These are phyloP conservation scores for Osmerus eperlanus DNA, from an alignment of 2,113 vertebrate species.

Conservation along the genomic window DNA sequence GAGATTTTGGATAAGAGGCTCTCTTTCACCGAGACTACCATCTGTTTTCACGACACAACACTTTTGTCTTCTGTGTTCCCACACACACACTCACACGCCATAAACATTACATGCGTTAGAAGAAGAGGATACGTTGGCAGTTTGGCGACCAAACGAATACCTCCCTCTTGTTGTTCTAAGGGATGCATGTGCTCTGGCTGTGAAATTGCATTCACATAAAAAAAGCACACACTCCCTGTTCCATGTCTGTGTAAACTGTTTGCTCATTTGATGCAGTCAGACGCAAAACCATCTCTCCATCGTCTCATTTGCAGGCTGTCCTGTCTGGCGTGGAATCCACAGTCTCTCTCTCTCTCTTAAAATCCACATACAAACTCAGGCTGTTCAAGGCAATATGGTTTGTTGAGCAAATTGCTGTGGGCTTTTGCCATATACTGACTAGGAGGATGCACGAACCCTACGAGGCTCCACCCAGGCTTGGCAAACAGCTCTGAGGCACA, in stretches of 20 bases:
- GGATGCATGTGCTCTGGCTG: constrained; percentile 63
- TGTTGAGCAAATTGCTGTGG: no score
- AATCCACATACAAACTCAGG: no score
- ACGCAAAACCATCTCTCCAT: neutral
- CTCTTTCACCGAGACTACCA: constrained; percentile 59
- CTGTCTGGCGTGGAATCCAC: constrained; percentile 17
- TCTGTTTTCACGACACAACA: constrained; percentile 66
- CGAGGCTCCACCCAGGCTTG: no score
- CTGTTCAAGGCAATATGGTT: no score
- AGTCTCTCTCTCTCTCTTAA: neutral
- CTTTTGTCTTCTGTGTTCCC: constrained; percentile 46
- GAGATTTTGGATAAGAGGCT: constrained; percentile 53
- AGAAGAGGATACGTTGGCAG: constrained; percentile 33
- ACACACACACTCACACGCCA: constrained; percentile 4
- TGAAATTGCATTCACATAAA: constrained; percentile 57
- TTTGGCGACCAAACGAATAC: constrained; percentile 55
- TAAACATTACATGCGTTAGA: no score
- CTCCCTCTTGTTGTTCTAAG: constrained; percentile 63
- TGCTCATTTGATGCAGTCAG: constrained; percentile 56
- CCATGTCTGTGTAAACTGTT: constrained; percentile 58
- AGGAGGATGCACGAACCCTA: no score
- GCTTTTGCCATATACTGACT: no score
- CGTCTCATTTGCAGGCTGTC: neutral
- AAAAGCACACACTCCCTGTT: constrained; percentile 54
- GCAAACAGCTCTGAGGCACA: no score